Conservation (phyloP, 2,888 invertebrate genomes). For the Adelognathus sp. region DNA sequence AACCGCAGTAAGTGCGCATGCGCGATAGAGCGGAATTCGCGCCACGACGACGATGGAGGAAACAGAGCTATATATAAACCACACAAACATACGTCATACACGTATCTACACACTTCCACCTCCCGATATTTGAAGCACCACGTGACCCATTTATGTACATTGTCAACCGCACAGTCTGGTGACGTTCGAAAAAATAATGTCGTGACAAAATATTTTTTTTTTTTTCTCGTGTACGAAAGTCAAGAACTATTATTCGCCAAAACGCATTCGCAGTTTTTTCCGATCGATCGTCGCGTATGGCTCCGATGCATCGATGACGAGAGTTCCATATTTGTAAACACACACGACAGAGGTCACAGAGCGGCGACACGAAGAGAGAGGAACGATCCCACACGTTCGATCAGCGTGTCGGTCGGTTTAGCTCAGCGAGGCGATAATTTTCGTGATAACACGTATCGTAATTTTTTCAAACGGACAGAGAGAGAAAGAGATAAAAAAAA, state of each 20-base stretch:
- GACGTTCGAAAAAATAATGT: conserved; percentile 52
- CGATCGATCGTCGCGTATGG: background rate
- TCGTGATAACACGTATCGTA: too few relatives aligned
- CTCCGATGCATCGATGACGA: background rate
- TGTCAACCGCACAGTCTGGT: conserved; percentile 12
- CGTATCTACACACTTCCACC: background rate
- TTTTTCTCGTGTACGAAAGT: background rate
- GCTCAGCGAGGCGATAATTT: too few relatives aligned
- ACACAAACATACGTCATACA: background rate
- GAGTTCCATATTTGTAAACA: background rate
- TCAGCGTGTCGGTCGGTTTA: background rate
- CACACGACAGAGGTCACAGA: background rate
- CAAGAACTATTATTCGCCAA: background rate
- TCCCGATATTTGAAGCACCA: conserved; percentile 2
- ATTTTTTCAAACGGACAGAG: too few relatives aligned
- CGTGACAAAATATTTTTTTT: conserved; percentile 20
- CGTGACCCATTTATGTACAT: conserved; percentile 47
- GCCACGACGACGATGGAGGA: conserved; percentile 21
- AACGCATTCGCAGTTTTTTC: background rate
- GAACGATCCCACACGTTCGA: background rate
- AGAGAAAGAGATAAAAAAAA: background rate
- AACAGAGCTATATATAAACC: background rate
- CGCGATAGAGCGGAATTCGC: conserved; percentile 19
- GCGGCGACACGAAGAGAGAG: background rate
- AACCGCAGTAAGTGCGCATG: background rate